These are phyloP conservation scores for Busseola fusca DNA, from an alignment of 2,888 invertebrate species.

Conservation along the genomic window DNA sequence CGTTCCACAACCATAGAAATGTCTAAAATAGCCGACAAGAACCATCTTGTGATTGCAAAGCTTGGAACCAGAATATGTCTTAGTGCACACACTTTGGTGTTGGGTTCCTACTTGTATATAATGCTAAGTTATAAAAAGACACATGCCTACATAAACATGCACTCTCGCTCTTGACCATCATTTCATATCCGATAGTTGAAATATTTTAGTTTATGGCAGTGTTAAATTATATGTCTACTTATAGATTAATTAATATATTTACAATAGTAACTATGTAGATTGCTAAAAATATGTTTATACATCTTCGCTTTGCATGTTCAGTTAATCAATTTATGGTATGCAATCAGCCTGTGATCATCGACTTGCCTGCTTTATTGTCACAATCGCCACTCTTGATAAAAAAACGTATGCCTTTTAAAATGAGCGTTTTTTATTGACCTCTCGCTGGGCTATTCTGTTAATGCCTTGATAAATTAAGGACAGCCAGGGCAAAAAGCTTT, in stretches of 20 bases:
- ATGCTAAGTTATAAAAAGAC: neutral
- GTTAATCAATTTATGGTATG: conserved; percentile 16
- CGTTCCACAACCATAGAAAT: neutral
- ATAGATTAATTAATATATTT: conserved; percentile 26
- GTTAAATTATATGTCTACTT: conserved; percentile 27
- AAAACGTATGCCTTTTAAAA: neutral
- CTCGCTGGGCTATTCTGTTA: neutral
- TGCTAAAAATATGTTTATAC: conserved; percentile 4
- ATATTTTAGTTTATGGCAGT: conserved; percentile 4
- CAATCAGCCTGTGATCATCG: neutral
- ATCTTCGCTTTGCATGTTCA: conserved; percentile 21
- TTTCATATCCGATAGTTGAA: neutral
- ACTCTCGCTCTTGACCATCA: neutral
- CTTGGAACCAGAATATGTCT: neutral
- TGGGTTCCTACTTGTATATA: neutral
- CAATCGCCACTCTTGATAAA: too few species aligned
- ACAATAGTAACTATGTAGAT: conserved; percentile 9
- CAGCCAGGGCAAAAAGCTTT: neutral
- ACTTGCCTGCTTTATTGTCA: neutral
- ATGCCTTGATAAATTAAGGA: neutral
- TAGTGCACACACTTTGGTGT: neutral
- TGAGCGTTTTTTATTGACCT: neutral
- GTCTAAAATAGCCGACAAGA: too few species aligned
- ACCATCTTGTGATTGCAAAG: too few species aligned
- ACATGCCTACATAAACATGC: neutral